Evolutionary conservation across 2,888 invertebrate species (phyloP), one percentile per base, ranked within the genome.

Genomic region (Polymixis flavicincta): DNA sequence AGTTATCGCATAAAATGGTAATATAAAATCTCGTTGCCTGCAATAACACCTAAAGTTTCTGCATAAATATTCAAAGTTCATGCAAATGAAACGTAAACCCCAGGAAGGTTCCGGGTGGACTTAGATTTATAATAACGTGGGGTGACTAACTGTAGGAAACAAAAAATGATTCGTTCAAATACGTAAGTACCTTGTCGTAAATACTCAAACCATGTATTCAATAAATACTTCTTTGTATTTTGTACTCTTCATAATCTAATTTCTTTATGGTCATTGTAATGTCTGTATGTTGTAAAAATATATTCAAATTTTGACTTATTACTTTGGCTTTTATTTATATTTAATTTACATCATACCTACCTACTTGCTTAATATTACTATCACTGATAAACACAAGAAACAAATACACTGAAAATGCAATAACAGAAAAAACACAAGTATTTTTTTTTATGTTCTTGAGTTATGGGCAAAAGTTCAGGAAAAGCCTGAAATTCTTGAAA

Each of bases 71-170:
- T 76, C 59, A 78, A 83, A 79, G 78, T 82, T 63, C 72, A 86
- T 84, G 82, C 70, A 80, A 86, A 84, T 84, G 77, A 73, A 79
- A 73, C 78, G 57, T 72, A 74, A 55, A 65, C 45, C 71, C 61
- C 37, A 57, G 61, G 63, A 72, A 76, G 37, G 59, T 48, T 59
- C 48, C 61, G 55, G 67, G 57, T 25, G 42, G 37, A 78, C 68
- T 74, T 74, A 69, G 74, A 77, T 78, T 78, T 83, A 82, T 73
- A 74, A 78, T 77, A 74, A 57, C 13, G 72, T 71, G 64, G 75
- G 73, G 75, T 80, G 75, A 63, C 59, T 75, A 74, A 78, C 57
- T 19, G 55, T 19, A 59, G 25, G 25, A 50, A 50, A 50, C 19
- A 55, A 28, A 48, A 60, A 66, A 57, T 50, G 1, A 32, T 55